Conservation (phyloP, 2,888 invertebrate species). For the Nemoura dubitans region DNA sequence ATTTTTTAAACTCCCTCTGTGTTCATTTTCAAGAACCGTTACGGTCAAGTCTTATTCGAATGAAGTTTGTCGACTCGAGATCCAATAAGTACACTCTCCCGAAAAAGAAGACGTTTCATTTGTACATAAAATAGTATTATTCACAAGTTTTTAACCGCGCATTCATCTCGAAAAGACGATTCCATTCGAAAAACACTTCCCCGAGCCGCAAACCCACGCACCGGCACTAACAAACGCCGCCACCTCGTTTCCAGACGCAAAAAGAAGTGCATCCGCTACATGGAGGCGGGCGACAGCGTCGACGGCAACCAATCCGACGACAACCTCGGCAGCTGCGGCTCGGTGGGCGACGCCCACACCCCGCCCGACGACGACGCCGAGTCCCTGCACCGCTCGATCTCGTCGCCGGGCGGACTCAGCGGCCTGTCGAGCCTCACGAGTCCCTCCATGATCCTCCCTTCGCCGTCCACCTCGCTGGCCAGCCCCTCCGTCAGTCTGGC, state of each 20-base stretch:
- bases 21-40: no score
- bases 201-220: no score
- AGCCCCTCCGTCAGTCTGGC: slow-evolving; percentile 69
- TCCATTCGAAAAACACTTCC: no score
- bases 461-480: slow-evolving; percentile 78
- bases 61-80: no score
- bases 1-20: background rate
- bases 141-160: no score
- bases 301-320: slow-evolving; percentile 75
- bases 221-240: background rate
- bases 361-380: slow-evolving; percentile 74
- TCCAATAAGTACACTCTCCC: no score
- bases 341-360: slow-evolving; percentile 77
- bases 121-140: no score
- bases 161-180: no score
- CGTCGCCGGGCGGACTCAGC: slow-evolving; percentile 71
- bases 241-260: slow-evolving; percentile 78
- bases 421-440: slow-evolving; percentile 75
- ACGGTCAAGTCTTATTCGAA: no score
- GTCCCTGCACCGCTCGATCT: slow-evolving; percentile 67
- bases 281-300: slow-evolving; percentile 79
- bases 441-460: slow-evolving; percentile 78
- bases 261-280: slow-evolving; percentile 96
- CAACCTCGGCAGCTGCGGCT: slow-evolving; percentile 81
- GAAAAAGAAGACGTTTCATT: no score